Evolutionary conservation across 2,888 invertebrate species (phyloP), one percentile per base, ranked within the genome.

Genomic region (Palloptera scutellata): DNA sequence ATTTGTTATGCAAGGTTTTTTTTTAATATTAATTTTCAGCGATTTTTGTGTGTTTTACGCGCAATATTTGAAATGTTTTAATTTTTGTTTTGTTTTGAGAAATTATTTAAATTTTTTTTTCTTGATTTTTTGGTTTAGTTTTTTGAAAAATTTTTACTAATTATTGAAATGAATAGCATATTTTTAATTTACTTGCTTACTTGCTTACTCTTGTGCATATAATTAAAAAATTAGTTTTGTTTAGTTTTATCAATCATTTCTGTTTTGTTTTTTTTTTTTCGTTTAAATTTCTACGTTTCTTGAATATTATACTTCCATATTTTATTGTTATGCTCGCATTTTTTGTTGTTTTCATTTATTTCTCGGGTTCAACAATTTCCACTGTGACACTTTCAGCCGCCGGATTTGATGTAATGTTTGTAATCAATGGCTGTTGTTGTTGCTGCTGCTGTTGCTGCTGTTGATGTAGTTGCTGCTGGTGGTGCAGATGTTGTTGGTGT

Each of bases 321-420:
- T 2, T 30, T 30, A 30, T 30, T 30, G 30, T 30, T 30, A 19
- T 61, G n/a, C n/a, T 61, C 13, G 6, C 17, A 30, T 20, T 55
- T 30, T 6, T 42, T 64, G 57, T 40, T 66, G 30, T 65, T 48
- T 20, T 20, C 12, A 20, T 66, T 66, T 88, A 89, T 76, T 87
- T 86, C 78, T 89, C 89, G 72, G 90, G 89, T 77, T 91, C 90
- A 78, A 91, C 89, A 77, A 93, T 90, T 86, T 93, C 93, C 65
- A 93, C 91, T 73, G 92, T 92, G 71, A 93, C 91, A 80, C 87
- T 89, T 78, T 90, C 90, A 75, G 88, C 85, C 80, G 86, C 87
- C 61, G 88, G 88, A 78, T 84, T 83, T 61, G 83, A 75, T 61
- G 80, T 83, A 66, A 84, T 83, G 72, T 85, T 82, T 63, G 84